Conservation (phyloP, 2,888 invertebrate species). For the Microplitis manilae region DNA sequence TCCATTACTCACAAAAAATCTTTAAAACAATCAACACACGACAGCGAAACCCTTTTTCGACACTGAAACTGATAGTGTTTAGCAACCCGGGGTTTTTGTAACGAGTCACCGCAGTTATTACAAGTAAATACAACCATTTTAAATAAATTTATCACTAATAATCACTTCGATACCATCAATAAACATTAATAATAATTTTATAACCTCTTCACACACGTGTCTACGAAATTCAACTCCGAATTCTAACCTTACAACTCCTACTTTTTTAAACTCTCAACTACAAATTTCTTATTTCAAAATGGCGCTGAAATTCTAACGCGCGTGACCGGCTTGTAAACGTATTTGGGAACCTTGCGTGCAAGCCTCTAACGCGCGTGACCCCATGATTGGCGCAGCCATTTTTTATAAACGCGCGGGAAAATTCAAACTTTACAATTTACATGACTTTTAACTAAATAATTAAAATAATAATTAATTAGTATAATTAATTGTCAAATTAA, state of each 20-base stretch:
- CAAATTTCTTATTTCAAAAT: background rate
- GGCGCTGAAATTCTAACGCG: background rate
- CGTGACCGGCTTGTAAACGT: too few relatives aligned
- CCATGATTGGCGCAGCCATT: background rate
- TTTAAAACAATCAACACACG: conserved; percentile 95
- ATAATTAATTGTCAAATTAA: too few relatives aligned
- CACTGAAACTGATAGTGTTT: conserved; percentile 88
- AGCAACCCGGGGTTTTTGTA: conserved; percentile 93
- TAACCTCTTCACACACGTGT: too few relatives aligned
- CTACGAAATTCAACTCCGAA: too few relatives aligned
- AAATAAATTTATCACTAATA: background rate
- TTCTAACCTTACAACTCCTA: too few relatives aligned
- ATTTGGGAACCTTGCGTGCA: too few relatives aligned
- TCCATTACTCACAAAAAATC: conserved; percentile 81
- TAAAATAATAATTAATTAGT: background rate
- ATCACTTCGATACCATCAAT: background rate
- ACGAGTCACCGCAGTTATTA: conserved; percentile 89
- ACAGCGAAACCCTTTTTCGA: conserved; percentile 79
- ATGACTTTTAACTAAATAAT: background rate
- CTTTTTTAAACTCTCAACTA: too few relatives aligned
- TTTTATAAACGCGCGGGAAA: background rate
- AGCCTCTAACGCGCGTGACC: background rate
- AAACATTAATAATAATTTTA: background rate
- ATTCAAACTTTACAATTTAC: background rate
- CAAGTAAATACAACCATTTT: conserved; percentile 96